A percentile compares a stretch with the other conserved stretches of the same genome.
These are phyloP conservation scores for Epinotia brunnichana DNA, from an alignment of 2,888 invertebrate genomes.

Conservation along the genomic window DNA sequence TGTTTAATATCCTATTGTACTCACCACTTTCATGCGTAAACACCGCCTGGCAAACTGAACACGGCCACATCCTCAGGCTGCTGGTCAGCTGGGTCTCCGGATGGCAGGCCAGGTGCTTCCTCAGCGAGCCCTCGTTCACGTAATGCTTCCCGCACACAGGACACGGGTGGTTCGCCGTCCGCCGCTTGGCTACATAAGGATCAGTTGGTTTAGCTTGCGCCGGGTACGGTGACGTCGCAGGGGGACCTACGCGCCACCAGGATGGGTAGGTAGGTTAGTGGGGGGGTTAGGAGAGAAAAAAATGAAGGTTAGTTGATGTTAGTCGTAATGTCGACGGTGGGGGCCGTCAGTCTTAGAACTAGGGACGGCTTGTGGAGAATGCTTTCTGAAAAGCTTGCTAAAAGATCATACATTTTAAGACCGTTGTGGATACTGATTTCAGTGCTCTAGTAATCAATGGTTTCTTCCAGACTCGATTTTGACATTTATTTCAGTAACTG, in stretches of 20 bases:
- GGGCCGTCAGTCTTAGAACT: constrained; percentile 32
- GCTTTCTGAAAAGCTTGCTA: constrained; percentile 12
- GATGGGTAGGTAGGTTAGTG: constrained; percentile 75
- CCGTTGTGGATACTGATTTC: too few relatives aligned
- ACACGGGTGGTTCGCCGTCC: constrained; percentile 97
- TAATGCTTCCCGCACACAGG: constrained; percentile 98
- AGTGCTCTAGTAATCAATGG: too few relatives aligned
- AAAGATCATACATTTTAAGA: too few relatives aligned
- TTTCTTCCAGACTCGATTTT: too few relatives aligned
- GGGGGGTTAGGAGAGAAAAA: constrained; percentile 64
- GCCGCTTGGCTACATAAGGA: constrained; percentile 95
- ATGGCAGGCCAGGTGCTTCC: constrained; percentile 96
- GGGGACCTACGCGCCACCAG: constrained; percentile 84
- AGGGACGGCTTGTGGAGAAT: constrained; percentile 21
- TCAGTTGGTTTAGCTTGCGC: constrained; percentile 85
- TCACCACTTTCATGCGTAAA: constrained; percentile 97
- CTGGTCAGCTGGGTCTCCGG: constrained; percentile 95
- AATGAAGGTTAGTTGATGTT: constrained; percentile 76
- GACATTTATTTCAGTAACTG: not conserved
- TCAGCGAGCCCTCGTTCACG: constrained; percentile 95
- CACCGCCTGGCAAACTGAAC: constrained; percentile 97
- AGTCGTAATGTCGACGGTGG: constrained; percentile 50
- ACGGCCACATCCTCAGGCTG: constrained; percentile 97
- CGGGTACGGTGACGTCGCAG: constrained; percentile 85
- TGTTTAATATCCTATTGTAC: constrained; percentile 49